Evolutionary conservation across 2,888 invertebrate genomes (phyloP), one percentile per base, ranked within the genome.

Genomic region (Callimorpha dominula): DNA sequence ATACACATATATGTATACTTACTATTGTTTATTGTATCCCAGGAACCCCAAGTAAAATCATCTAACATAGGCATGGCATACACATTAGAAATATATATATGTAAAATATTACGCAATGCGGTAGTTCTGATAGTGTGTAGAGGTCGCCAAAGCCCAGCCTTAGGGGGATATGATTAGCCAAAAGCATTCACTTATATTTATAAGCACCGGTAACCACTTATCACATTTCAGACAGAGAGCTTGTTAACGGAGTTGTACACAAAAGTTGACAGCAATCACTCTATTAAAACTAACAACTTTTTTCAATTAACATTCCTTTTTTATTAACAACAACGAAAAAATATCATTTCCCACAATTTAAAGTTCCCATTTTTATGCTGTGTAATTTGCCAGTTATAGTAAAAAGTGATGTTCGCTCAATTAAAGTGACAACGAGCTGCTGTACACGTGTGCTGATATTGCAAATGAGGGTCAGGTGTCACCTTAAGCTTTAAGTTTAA

Each of bases 341-440:
- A 9, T 20, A 4, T 20, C 12, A 42, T 52, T 57, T 67, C 40
- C 14, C 20, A 57, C 17, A 12, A 8, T 43, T 54, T 54, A 20
- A 67, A 40, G 43, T 9, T n/a, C 42, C 46, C 43, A 63, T 64
- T 63, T 46, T 46, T 63, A 62, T 63, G 12, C 31, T 42, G n/a
- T 31, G 40, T 70, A 52, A 42, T 50, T 50, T 79, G 75, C 79
- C 71, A 71, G 70, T 74, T 74, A 73, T 79, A 81, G 83, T 87
- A 84, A 87, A 89, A 88, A 86, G 81, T 83, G 81, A 81, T 83
- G 83, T 87, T 84, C 80, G 81, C 83, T 89, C 88, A 90, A 90
- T 90, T 88, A 88, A 89, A 88, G 85, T 85, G 86, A 84, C 82
- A 86, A 85, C 57, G 82, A 85, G 81, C 81, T 81, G 81, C 81